A percentile compares a stretch with the other conserved stretches of the same genome.
These are phyloP conservation scores for Panopea generosa DNA, from an alignment of 2,888 invertebrate species.

Conservation along the genomic window DNA sequence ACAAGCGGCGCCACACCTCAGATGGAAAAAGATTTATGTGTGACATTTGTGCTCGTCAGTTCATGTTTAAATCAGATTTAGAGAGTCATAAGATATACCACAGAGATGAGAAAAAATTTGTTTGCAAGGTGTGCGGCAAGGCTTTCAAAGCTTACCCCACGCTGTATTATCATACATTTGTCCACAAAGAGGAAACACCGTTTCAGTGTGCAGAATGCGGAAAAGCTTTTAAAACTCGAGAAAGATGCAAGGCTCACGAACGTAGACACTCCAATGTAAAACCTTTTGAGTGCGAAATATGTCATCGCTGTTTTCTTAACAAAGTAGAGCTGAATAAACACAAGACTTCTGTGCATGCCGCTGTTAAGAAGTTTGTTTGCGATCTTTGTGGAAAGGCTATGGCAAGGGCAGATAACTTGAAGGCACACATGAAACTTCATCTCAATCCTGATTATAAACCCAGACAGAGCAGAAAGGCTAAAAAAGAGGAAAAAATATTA, in stretches of 20 bases:
- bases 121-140: constrained; percentile 78
- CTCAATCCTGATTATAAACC: constrained; percentile 38
- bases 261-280: constrained; percentile 75
- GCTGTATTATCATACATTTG: constrained; percentile 79
- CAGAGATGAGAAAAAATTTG: constrained; percentile 70
- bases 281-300: constrained; percentile 74
- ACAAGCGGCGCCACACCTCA: constrained; percentile 71
- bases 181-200: constrained; percentile 73
- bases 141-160: constrained; percentile 80
- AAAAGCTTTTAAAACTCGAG: constrained; percentile 80
- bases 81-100: constrained; percentile 79
- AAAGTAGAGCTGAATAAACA: constrained; percentile 82
- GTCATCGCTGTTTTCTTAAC: constrained; percentile 79
- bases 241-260: constrained; percentile 78
- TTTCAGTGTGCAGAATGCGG: constrained; percentile 75
- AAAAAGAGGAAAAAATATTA: constrained; percentile 1
- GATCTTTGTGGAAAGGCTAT: constrained; percentile 79
- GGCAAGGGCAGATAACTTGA: constrained; percentile 79
- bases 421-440: constrained; percentile 77
- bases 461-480: constrained; percentile 15
- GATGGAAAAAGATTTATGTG: constrained; percentile 76
- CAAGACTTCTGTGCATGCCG: constrained; percentile 76
- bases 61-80: constrained; percentile 79
- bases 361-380: constrained; percentile 77
- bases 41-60: constrained; percentile 77